These are phyloP conservation scores for Gadus chalcogrammus DNA, from an alignment of 2,113 vertebrate genomes.

Conservation along the genomic window DNA sequence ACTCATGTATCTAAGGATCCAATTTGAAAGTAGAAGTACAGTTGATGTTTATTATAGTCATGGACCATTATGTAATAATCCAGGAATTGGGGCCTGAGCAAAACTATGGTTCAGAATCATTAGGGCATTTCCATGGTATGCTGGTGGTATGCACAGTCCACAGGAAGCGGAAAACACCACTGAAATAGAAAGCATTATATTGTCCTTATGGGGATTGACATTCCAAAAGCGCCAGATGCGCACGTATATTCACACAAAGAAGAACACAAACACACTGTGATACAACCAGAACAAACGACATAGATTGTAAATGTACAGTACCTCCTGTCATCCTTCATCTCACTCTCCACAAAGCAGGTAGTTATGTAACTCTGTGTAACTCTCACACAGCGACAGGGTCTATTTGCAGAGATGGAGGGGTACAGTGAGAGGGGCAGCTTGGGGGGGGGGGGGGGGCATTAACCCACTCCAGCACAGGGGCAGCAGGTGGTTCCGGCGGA, in stretches of 20 bases:
- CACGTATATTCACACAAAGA: too few relatives aligned
- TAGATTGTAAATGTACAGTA: conserved; percentile 14
- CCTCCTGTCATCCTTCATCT: conserved; percentile 40
- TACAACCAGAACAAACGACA: too few relatives aligned
- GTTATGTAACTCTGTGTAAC: conserved; percentile 41
- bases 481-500: conserved; percentile 50
- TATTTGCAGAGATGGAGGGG: conserved; percentile 60
- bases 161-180: background rate
- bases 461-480: conserved; percentile 16
- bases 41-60: too few relatives aligned
- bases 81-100: too few relatives aligned
- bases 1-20: too few relatives aligned
- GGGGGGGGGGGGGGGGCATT: conserved; percentile 7
- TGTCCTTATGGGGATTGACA: background rate
- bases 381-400: conserved; percentile 35
- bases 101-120: background rate
- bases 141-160: background rate
- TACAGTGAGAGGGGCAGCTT: conserved; percentile 12
- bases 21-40: too few relatives aligned
- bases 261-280: too few relatives aligned
- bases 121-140: background rate
- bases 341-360: conserved; percentile 28
- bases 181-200: background rate
- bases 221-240: background rate
- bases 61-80: too few relatives aligned